A percentile compares a stretch with the other conserved stretches of the same genome.
These are phyloP conservation scores for Eupithecia tripunctaria DNA, from an alignment of 2,888 invertebrate genomes.

Conservation along the genomic window DNA sequence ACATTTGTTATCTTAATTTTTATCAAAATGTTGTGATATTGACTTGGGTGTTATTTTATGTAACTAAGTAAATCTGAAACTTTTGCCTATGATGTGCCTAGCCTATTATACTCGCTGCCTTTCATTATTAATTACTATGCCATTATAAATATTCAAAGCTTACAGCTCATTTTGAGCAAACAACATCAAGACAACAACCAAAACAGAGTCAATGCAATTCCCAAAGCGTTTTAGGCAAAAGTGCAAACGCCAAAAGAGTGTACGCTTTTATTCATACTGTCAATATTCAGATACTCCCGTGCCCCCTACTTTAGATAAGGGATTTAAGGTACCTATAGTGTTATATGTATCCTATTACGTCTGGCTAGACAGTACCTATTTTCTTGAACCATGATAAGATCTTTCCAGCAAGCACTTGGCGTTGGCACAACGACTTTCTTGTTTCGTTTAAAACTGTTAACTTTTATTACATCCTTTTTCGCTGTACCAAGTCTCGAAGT, in stretches of 20 bases:
- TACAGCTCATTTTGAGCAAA: neutral
- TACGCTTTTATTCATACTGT: neutral
- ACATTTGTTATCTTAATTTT: too few relatives aligned
- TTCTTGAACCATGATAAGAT: conserved; percentile 1
- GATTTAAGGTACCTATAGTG: neutral
- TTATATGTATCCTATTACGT: neutral
- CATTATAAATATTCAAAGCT: neutral
- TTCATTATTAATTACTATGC: too few relatives aligned
- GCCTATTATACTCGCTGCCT: too few relatives aligned
- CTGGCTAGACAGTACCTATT: conserved; percentile 2
- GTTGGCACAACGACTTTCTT: neutral
- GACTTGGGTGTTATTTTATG: too few relatives aligned
- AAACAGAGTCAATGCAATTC: neutral
- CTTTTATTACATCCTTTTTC: conserved; percentile 13
- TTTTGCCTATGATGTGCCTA: too few relatives aligned
- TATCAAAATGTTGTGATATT: too few relatives aligned
- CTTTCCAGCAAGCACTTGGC: conserved; percentile 1
- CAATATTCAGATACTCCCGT: neutral
- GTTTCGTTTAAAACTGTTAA: conserved; percentile 2
- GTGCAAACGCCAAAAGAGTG: too few relatives aligned
- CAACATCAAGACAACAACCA: neutral
- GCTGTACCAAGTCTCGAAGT: neutral
- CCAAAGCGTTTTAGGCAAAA: neutral
- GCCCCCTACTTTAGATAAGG: neutral
- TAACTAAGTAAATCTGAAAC: too few relatives aligned